Base-by-base conservation (phyloP, 2,113 vertebrate genomes). In the Ameiurus melas region DNA sequence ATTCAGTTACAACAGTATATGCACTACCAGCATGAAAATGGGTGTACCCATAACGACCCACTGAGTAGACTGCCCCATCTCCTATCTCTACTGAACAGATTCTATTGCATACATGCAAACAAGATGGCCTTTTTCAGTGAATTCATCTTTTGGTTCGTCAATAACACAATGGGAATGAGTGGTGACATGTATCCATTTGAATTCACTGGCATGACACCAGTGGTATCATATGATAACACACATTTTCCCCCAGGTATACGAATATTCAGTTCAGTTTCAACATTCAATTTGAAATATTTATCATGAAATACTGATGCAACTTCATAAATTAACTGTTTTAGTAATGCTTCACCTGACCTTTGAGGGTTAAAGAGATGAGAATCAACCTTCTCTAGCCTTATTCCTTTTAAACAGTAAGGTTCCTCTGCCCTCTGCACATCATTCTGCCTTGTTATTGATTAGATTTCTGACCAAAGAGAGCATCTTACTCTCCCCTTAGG, bases 371-470 rank as follows among this genome's bases (percentile, higher is more conserved):
- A 55, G 70, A 87, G 85, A 89, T 88, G 14, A 79, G 85, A 89
- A 22, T 8, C 51, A 57, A 9, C 53, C 13, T 84, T 73, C 47
- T 64, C 83, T 64, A 66, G 71, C 68, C 68, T 86, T 73, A 47
- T 77, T 85, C 36, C 86, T 89, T 87, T 86, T 87, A 87, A 86
- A 81, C 81, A 84, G 85, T 86, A 30, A 84, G 90, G 75, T 89
- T 78, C 57, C 12, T 55, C 53, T 70, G 62, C 16, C 60, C 88
- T 91, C 90, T 90, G 89, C 89, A 93, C 92, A 53, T 84, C 91
- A 91, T 81, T 90, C 86, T 73, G 85, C 85, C 91, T 81, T 88
- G 89, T 90, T 94, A 94, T 95, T 94, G 95, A 95, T 95, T 91
- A 90, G 90, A 91, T 92, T 91, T 90, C 77, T 84, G 90, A 91